Evolutionary conservation across 1,140 invertebrate species (phyloP).

Genomic region (Bombus consobrinus): DNA sequence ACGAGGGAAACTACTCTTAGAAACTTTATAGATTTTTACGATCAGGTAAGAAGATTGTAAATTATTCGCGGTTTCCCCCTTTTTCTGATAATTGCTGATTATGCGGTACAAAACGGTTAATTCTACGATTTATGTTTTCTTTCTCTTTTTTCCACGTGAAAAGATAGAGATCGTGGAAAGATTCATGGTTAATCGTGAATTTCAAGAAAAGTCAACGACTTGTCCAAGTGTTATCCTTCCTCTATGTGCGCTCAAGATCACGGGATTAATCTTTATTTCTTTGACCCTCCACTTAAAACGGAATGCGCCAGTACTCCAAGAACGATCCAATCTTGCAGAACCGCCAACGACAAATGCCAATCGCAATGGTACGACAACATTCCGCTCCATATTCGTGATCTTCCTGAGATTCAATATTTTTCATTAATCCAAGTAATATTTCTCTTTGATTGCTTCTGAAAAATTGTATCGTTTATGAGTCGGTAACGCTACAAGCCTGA

Average conservation of each 20-base stretch:
- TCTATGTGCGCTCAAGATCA: conserved; percentile 19
- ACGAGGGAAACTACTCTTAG: background rate
- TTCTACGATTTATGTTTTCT: background rate
- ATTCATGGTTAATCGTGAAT: background rate
- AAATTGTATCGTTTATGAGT: background rate
- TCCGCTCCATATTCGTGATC: conserved; percentile 42
- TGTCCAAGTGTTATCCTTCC: background rate
- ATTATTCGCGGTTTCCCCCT: background rate
- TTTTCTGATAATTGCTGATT: background rate
- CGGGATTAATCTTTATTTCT: conserved; percentile 44
- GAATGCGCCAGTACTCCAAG: conserved; percentile 29
- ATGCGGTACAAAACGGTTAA: background rate
- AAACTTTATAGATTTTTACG: background rate
- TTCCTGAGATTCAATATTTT: background rate
- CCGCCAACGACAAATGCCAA: conserved; percentile 29
- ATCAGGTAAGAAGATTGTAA: too few relatives aligned
- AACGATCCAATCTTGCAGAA: conserved; percentile 21
- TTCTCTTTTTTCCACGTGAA: background rate
- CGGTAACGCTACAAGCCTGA: too few relatives aligned
- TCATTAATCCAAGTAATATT: background rate
- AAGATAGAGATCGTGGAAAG: background rate
- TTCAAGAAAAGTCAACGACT: conserved; percentile 51
- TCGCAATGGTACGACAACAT: conserved; percentile 29
- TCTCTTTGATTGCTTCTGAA: background rate
- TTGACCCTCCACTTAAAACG: conserved; percentile 22